Percentiles rank a stretch among this genome's conserved stretches.
Conservation (phyloP, 2,797 vertebrate species). For the Halcyon chelicuti region DNA sequence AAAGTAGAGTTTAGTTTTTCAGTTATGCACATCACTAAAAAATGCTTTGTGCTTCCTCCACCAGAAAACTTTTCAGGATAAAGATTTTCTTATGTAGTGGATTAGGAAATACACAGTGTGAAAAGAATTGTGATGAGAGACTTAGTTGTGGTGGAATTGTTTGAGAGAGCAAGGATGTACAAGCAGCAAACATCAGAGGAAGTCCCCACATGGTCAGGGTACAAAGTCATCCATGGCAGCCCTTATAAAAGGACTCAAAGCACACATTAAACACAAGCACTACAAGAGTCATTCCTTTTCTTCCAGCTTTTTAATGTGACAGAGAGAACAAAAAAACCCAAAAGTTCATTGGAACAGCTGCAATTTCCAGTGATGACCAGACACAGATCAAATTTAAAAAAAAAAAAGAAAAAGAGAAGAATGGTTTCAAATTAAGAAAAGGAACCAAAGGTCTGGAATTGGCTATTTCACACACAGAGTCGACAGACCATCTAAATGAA, state of each 20-base stretch:
- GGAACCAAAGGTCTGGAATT: background rate
- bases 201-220: background rate
- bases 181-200: background rate
- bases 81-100: background rate
- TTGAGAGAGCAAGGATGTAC: background rate
- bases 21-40: background rate
- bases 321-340: constrained; percentile 37
- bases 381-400: constrained; percentile 41
- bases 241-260: background rate
- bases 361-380: constrained; percentile 45
- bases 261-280: background rate
- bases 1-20: background rate
- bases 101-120: background rate
- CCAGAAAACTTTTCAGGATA: background rate
- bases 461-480: constrained; percentile 42
- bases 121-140: background rate
- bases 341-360: constrained; percentile 37
- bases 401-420: background rate
- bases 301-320: constrained; percentile 56
- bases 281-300: background rate
- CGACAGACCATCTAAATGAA: constrained; percentile 37
- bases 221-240: background rate
- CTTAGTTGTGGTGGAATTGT: background rate
- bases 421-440: constrained; percentile 11
- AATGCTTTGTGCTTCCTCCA: background rate